Percentiles rank a stretch among this genome's conserved stretches.
Conservation (phyloP, 2,113 vertebrate genomes). For the Barnardius zonarius region DNA sequence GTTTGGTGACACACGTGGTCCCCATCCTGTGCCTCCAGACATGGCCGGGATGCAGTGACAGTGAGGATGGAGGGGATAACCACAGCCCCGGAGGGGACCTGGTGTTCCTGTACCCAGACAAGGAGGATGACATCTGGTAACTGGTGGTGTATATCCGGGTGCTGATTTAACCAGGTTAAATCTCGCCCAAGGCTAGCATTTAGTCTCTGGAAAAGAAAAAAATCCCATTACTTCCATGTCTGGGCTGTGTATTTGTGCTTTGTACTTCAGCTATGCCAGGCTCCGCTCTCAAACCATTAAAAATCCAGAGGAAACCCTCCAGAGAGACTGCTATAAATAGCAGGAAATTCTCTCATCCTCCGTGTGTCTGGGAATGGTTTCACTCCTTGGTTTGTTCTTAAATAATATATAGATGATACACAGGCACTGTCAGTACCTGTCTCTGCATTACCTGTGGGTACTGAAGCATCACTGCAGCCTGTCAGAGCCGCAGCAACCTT, state of each 20-base stretch:
- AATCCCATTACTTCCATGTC: not conserved
- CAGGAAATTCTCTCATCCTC: not conserved
- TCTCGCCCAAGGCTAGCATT: not conserved
- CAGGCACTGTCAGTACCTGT: not conserved
- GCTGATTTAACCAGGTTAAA: not conserved
- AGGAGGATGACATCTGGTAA: not conserved
- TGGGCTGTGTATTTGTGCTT: not conserved
- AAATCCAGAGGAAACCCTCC: not conserved
- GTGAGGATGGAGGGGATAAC: no score
- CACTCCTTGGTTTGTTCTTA: not conserved
- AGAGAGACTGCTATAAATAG: not conserved
- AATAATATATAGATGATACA: not conserved
- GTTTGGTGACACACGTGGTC: not conserved
- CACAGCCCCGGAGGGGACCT: no score
- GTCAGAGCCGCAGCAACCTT: not conserved
- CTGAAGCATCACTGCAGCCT: not conserved
- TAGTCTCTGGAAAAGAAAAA: not conserved
- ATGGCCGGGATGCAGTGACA: rapidly evolving
- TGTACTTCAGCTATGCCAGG: not conserved
- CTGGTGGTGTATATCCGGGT: rapidly evolving
- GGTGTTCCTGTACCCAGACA: not conserved
- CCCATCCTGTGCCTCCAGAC: not conserved
- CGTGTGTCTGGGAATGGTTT: not conserved
- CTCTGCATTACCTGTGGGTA: not conserved
- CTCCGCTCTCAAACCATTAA: not conserved